These are phyloP conservation scores for Gobio occitaniae DNA, from an alignment of 2,797 vertebrate species.

Conservation along the genomic window DNA sequence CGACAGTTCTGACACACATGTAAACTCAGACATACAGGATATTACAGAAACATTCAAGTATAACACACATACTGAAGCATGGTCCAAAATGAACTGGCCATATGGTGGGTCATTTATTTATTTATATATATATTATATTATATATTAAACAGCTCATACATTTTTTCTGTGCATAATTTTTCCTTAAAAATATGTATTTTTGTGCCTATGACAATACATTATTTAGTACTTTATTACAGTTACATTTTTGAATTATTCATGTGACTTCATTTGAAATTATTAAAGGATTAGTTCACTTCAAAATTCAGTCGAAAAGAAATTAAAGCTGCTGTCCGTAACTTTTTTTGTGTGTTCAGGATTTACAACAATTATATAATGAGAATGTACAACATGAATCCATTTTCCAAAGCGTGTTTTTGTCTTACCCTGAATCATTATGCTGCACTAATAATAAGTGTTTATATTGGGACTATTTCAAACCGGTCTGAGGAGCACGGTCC, in stretches of 20 bases:
- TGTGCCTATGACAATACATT: background rate
- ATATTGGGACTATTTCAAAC: too few relatives aligned
- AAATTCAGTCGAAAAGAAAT: too few relatives aligned
- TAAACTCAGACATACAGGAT: background rate
- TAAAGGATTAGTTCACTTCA: too few relatives aligned
- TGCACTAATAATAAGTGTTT: too few relatives aligned
- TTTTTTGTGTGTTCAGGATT: too few relatives aligned
- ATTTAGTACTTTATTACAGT: background rate
- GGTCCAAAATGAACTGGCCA: conserved; percentile 5
- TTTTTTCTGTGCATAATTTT: too few relatives aligned
- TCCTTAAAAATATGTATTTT: background rate
- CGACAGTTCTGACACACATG: background rate
- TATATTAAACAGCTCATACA: background rate
- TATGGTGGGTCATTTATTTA: background rate
- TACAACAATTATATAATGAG: too few relatives aligned
- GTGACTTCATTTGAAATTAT: background rate
- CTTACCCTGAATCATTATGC: too few relatives aligned
- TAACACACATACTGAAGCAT: background rate
- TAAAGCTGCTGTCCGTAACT: too few relatives aligned
- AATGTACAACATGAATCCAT: too few relatives aligned
- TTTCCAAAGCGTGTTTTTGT: too few relatives aligned
- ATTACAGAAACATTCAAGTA: background rate
- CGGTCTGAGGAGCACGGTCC: too few relatives aligned
- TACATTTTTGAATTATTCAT: background rate
- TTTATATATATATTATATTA: background rate